Percentiles rank a stretch among this genome's conserved stretches.
These are phyloP conservation scores for Chaetogeoica ovagalla DNA, from an alignment of 2,888 invertebrate species.

Conservation along the genomic window DNA sequence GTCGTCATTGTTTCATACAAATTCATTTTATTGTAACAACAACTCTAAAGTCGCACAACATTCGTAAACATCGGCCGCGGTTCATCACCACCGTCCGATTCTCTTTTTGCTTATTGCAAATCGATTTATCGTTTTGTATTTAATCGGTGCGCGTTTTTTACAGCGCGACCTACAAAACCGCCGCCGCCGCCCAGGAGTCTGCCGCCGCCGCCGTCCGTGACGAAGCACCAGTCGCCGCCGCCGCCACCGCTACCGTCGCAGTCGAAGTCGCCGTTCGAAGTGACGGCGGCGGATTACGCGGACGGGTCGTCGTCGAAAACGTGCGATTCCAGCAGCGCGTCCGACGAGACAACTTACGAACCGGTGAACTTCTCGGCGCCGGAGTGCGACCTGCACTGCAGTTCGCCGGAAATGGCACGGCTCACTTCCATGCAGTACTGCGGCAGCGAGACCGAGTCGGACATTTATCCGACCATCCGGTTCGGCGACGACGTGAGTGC, in stretches of 20 bases:
- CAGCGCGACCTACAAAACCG: slow-evolving; percentile 67
- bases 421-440: slow-evolving; percentile 67
- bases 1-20: too few relatives aligned
- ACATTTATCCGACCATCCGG: slow-evolving; percentile 65
- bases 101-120: too few relatives aligned
- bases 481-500: slow-evolving; percentile 61
- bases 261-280: slow-evolving; percentile 1
- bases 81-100: too few relatives aligned
- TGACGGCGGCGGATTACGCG: too few relatives aligned
- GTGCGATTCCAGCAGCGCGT: slow-evolving; percentile 28
- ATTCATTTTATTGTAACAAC: too few relatives aligned
- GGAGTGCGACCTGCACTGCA: slow-evolving; percentile 52
- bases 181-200: slow-evolving; percentile 78
- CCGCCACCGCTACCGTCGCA: not conserved
- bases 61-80: too few relatives aligned
- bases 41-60: too few relatives aligned
- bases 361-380: slow-evolving; percentile 49
- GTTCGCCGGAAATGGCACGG: slow-evolving; percentile 63
- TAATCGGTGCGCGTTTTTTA: not conserved
- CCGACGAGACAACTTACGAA: slow-evolving; percentile 25
- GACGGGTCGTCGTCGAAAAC: slow-evolving; percentile 8
- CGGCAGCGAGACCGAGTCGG: slow-evolving; percentile 81
- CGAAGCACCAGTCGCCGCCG: slow-evolving; percentile 34
- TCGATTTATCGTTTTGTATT: too few relatives aligned
- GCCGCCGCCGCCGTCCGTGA: slow-evolving; percentile 61